Conservation (phyloP, 2,113 vertebrate species). For the Festucalex cinctus region DNA sequence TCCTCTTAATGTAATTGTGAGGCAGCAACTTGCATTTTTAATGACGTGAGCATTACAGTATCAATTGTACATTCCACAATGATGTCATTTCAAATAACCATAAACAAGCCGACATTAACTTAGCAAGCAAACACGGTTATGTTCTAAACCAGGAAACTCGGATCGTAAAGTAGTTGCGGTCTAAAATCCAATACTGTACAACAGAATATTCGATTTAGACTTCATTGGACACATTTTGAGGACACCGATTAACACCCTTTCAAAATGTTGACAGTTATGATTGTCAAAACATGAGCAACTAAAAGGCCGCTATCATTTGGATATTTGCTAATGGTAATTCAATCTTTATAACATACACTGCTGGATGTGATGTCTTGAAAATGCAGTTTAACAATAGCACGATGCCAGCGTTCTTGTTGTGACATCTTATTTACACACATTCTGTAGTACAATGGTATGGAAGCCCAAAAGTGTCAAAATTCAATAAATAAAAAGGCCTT, state of each 20-base stretch:
- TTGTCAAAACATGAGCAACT: background rate
- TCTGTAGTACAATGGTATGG: background rate
- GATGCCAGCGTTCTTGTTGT: background rate
- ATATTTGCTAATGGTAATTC: background rate
- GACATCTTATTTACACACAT: background rate
- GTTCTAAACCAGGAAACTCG: background rate
- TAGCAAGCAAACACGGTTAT: background rate
- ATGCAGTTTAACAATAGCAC: background rate
- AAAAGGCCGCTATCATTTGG: background rate
- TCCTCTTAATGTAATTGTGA: slow-evolving; percentile 38
- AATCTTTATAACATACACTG: too few relatives aligned
- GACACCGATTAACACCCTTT: background rate
- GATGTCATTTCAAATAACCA: slow-evolving; percentile 21
- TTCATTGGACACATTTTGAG: background rate
- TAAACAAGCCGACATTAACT: background rate
- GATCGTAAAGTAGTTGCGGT: background rate
- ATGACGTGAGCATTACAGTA: slow-evolving; percentile 53
- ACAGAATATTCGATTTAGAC: background rate
- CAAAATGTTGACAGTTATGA: background rate
- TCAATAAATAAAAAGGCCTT: too few relatives aligned
- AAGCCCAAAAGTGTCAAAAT: too few relatives aligned
- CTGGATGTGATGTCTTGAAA: background rate
- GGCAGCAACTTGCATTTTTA: slow-evolving; percentile 34
- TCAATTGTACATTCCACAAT: background rate
- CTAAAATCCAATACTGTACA: slow-evolving; percentile 1